Conservation (phyloP, 92 coral and sea anemone species). For the Hydrozoanthus gracilis region DNA sequence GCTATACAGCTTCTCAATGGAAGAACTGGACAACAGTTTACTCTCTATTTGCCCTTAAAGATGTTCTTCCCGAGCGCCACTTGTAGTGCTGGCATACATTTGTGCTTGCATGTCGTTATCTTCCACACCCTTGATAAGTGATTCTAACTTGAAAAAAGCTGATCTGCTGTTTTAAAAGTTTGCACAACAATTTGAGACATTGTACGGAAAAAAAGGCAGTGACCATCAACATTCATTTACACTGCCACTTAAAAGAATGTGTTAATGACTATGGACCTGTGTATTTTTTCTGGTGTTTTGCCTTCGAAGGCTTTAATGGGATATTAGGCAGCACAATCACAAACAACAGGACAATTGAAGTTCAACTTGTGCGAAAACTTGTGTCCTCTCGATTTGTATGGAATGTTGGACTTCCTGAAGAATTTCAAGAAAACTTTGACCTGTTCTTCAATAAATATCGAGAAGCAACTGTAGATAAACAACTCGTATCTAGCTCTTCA, state of each 20-base stretch:
- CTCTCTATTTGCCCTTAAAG: slow-evolving; percentile 51
- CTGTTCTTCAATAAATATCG: neutral
- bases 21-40: slow-evolving; percentile 65
- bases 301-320: slow-evolving; percentile 3
- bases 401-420: slow-evolving; percentile 15
- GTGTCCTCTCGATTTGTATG: neutral
- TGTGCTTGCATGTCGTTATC: slow-evolving; percentile 55
- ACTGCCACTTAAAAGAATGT: neutral
- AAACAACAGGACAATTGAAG: neutral
- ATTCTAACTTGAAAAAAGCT: slow-evolving; percentile 10
- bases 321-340: slow-evolving; percentile 2
- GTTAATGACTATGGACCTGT: neutral
- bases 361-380: neutral
- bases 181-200: neutral
- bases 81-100: slow-evolving; percentile 61
- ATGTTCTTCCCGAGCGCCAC: slow-evolving; percentile 53
- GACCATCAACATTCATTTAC: neutral
- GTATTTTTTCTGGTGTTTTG: neutral
- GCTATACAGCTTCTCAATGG: slow-evolving; percentile 68
- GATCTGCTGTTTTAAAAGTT: slow-evolving; percentile 25
- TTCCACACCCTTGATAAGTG: neutral
- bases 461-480: slow-evolving; percentile 12
- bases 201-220: neutral
- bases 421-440: slow-evolving; percentile 1
- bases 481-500: neutral